phyloP scores from a whole-genome alignment of 2,797 vertebrate genomes.

The Triplophysa yarkandensis region DNA sequence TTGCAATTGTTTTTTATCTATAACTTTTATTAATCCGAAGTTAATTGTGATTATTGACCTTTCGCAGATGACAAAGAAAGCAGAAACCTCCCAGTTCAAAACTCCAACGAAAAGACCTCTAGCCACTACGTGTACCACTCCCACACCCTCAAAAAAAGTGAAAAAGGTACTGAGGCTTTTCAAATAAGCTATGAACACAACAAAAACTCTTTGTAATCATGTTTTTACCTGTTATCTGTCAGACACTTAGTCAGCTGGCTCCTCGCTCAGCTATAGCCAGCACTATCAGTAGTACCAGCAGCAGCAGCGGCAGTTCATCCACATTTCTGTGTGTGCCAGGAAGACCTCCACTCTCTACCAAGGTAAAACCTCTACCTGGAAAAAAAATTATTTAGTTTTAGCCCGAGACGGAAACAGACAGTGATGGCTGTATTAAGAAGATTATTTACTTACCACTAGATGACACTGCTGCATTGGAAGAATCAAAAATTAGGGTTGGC shows the following conservation, averaged over 20 bases:
- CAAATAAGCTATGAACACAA: neutral
- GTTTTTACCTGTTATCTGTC: neutral
- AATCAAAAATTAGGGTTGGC: neutral
- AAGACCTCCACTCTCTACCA: conserved; percentile 58
- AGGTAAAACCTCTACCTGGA: conserved; percentile 35
- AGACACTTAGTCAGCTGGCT: conserved; percentile 49
- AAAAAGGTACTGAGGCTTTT: conserved; percentile 55
- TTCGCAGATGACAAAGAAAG: conserved; percentile 61
- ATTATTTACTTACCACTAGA: conserved; percentile 30
- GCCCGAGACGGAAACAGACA: neutral
- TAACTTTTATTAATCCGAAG: neutral
- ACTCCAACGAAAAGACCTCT: conserved; percentile 61
- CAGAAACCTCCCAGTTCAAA: conserved; percentile 54
- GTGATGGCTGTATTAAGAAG: conserved; percentile 1
- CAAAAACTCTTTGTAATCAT: neutral
- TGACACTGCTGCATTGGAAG: conserved; percentile 6
- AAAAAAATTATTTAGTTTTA: neutral
- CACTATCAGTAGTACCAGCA: conserved; percentile 28
- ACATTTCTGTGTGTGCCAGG: conserved; percentile 56
- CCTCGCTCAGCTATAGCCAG: conserved; percentile 39
- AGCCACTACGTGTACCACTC: conserved; percentile 18
- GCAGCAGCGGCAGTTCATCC: conserved; percentile 41
- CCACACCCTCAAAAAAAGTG: conserved; percentile 60
- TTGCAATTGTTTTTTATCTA: too few relatives aligned
- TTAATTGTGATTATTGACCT: neutral